phyloP scores from a whole-genome alignment of 2,888 invertebrate genomes.

The Polymixis lichenea region DNA sequence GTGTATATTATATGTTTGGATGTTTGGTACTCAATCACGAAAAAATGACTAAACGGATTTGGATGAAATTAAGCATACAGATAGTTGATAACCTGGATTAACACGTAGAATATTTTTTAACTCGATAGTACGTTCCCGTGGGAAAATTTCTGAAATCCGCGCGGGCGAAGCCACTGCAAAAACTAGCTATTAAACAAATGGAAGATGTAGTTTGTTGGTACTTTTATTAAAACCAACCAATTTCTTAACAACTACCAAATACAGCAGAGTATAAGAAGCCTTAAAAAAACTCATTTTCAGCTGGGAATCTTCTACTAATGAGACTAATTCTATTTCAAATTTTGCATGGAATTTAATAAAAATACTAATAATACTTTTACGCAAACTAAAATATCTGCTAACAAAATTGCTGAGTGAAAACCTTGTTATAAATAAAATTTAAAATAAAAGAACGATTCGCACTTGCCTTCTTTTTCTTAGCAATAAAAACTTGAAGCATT shows the following conservation, averaged over 20 bases:
- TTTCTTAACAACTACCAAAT: background rate
- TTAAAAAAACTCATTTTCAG: background rate
- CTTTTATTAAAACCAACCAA: background rate
- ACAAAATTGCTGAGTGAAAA: conserved; percentile 13
- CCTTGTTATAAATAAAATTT: conserved; percentile 34
- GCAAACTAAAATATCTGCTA: background rate
- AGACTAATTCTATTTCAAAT: background rate
- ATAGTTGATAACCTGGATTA: too few relatives aligned
- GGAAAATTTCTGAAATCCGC: too few relatives aligned
- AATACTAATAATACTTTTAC: background rate
- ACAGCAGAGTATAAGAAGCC: background rate
- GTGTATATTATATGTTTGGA: too few relatives aligned
- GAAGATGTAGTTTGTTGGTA: background rate
- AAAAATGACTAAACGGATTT: too few relatives aligned
- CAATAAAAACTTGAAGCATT: conserved; percentile 77
- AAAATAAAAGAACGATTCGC: conserved; percentile 53
- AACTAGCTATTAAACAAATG: too few relatives aligned
- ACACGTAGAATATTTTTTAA: too few relatives aligned
- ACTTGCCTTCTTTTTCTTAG: conserved; percentile 72
- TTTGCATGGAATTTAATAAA: conserved; percentile 1
- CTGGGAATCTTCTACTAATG: background rate
- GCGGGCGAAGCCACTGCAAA: too few relatives aligned
- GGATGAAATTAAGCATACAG: too few relatives aligned
- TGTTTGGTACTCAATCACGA: too few relatives aligned
- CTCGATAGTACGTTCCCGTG: too few relatives aligned